A percentile compares a stretch with the other conserved stretches of the same genome.
Evolutionary conservation across 2,888 invertebrate species (phyloP).

Genomic region (Argyra leucocephala): DNA sequence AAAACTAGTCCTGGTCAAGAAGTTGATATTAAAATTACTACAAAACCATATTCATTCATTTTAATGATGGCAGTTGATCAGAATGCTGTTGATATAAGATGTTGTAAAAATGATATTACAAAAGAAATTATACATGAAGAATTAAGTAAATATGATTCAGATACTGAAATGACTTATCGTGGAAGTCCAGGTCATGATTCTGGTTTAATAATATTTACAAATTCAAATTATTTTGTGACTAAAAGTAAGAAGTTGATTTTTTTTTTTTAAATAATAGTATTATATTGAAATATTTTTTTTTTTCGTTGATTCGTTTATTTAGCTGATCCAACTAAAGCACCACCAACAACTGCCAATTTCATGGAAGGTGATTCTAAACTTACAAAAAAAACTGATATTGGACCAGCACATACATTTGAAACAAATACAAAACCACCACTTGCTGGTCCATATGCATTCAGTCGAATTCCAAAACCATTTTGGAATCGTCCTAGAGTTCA

Average conservation of each 20-base stretch:
- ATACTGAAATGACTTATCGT: constrained; percentile 31
- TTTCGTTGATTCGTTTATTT: not conserved
- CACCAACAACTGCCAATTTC: constrained; percentile 19
- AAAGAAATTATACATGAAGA: constrained; percentile 34
- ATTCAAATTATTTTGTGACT: constrained; percentile 36
- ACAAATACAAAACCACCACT: constrained; percentile 65
- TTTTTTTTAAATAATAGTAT: not conserved
- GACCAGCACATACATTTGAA: constrained; percentile 45
- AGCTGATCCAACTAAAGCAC: not conserved
- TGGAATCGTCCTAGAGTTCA: constrained; percentile 73
- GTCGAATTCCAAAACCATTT: constrained; percentile 71
- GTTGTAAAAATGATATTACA: constrained; percentile 48
- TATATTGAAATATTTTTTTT: not conserved
- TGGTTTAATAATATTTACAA: constrained; percentile 39
- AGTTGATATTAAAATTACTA: constrained; percentile 67
- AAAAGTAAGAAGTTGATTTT: constrained; percentile 25
- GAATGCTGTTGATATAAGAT: constrained; percentile 59
- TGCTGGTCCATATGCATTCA: constrained; percentile 85
- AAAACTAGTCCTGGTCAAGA: constrained; percentile 68
- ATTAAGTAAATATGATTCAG: constrained; percentile 33
- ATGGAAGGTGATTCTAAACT: constrained; percentile 34
- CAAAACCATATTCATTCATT: constrained; percentile 79
- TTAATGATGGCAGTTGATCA: constrained; percentile 86
- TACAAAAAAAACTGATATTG: constrained; percentile 42
- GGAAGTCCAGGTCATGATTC: constrained; percentile 39